Base-by-base conservation (phyloP, 1,140 invertebrate species). In the Physella acuta region DNA sequence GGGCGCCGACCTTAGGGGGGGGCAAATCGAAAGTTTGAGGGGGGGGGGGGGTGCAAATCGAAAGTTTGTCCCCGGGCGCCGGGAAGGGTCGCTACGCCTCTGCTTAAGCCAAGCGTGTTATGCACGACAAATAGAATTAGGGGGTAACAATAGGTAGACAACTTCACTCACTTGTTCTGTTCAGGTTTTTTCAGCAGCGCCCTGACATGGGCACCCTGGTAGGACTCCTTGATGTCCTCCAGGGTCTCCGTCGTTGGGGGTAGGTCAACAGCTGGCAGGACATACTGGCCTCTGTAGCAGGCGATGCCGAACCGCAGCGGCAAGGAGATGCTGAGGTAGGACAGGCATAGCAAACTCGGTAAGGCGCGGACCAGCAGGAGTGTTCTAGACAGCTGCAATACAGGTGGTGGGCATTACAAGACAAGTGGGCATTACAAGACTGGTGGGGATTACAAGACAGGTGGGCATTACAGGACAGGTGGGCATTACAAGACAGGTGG, bases 141-240 rank as follows among this genome's bases (percentile, higher is more conserved):
- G 20, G 20, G 39, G 20, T 20, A 44, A 11, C 20, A 44, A n/a
- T n/a, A 44, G 20, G 39, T 11, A 8, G 39, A 30, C 16, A 14
- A 36, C 4, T 33, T 24, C 2, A 63, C 71, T 62, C 58, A 68
- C 66, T 37, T n/a, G 58, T 68, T 64, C n/a, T 24, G 49, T 24
- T 39, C 24, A 17, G 73, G 70, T 62, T 69, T 71, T 36, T 33
- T 55, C 8, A 74, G 71, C 31, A 76, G 61, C 11, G 68, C 70
- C 28, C 3, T 49, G 16, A 76, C 73, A 52, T 76, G 73, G 3
- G 60, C 26, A 0, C 75, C 75, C n/a, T 70, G 61, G 49, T 73
- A 74, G 0, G 73, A 74, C 4, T 63, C 34, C 53, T 24, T 65
- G 30, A 76, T 75, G 1, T 71, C 64, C 31, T 71, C 65, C 20